A percentile compares a stretch with the other conserved stretches of the same genome.
phyloP scores from a whole-genome alignment of 1,140 invertebrate species.

The Branchinecta lynchi region DNA sequence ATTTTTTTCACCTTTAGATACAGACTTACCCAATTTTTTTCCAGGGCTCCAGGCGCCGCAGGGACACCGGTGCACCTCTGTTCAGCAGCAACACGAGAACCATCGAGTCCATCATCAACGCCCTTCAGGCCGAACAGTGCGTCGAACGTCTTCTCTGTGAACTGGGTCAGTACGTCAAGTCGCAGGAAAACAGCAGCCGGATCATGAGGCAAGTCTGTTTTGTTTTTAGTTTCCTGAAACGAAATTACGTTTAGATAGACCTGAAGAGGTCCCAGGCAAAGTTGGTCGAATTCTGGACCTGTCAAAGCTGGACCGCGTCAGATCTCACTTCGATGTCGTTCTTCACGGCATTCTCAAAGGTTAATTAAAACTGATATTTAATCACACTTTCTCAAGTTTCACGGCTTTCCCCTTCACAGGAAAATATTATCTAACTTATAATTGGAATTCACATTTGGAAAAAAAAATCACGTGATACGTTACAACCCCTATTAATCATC shows the following conservation, averaged over 20 bases:
- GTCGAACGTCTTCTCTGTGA: conserved; percentile 13
- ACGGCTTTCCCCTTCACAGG: too few relatives aligned
- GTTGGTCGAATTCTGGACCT: background rate
- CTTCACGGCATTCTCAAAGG: background rate
- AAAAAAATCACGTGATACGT: too few relatives aligned
- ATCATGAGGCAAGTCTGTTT: background rate
- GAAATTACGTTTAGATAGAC: background rate
- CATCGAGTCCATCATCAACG: background rate
- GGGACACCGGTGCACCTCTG: background rate
- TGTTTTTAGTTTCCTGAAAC: background rate
- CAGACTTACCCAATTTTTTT: background rate
- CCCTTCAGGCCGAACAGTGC: conserved; percentile 14
- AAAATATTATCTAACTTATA: too few relatives aligned
- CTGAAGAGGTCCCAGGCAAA: background rate
- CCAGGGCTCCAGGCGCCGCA: background rate
- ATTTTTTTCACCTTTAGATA: background rate
- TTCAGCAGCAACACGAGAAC: conserved; percentile 10
- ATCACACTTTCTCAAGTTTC: too few relatives aligned
- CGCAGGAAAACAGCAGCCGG: conserved; percentile 1
- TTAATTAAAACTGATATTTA: too few relatives aligned
- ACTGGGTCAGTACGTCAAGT: background rate
- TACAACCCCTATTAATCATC: too few relatives aligned
- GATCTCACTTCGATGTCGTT: background rate
- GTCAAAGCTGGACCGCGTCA: background rate
- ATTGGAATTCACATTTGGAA: too few relatives aligned